These are phyloP conservation scores for Petrophora chlorosata DNA, from an alignment of 2,888 invertebrate genomes.

Conservation along the genomic window DNA sequence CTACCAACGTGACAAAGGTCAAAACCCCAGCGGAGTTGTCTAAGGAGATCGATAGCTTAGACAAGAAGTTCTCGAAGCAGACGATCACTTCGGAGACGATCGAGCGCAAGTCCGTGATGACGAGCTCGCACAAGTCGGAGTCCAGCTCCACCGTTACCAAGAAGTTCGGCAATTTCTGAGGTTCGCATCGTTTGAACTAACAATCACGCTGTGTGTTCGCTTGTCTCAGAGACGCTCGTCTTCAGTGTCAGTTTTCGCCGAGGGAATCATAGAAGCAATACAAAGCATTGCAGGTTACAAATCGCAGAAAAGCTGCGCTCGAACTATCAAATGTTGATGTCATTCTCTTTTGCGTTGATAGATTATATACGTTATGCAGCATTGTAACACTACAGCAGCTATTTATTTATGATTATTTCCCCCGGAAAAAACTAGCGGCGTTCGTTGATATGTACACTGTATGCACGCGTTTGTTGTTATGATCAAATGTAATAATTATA, in stretches of 20 bases:
- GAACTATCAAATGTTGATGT: no score
- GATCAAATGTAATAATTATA: conserved; percentile 2
- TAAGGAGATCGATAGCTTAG: conserved; percentile 83
- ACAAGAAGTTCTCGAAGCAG: conserved; percentile 86
- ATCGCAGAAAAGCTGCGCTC: no score
- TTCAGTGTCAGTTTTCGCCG: conserved; percentile 22
- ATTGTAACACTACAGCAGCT: no score
- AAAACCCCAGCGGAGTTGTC: conserved; percentile 69
- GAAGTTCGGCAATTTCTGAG: conserved; percentile 79
- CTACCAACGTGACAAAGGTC: conserved; percentile 56
- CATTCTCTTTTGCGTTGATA: no score
- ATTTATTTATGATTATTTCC: conserved; percentile 1
- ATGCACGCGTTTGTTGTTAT: conserved; percentile 15
- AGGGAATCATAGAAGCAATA: conserved; percentile 7
- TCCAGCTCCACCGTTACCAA: conserved; percentile 83
- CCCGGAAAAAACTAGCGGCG: conserved; percentile 14
- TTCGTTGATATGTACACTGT: conserved; percentile 4
- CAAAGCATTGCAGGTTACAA: no score
- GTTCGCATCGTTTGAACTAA: conserved; percentile 39
- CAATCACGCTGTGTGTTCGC: conserved; percentile 20
- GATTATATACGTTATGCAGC: no score
- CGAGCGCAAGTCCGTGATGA: conserved; percentile 87
- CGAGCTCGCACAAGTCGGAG: conserved; percentile 84
- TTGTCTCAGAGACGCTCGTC: conserved; percentile 30
- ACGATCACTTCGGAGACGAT: conserved; percentile 87